A percentile compares a stretch with the other conserved stretches of the same genome.
These are phyloP conservation scores for Lacerta agilis DNA, from an alignment of 2,797 vertebrate genomes.

Conservation along the genomic window DNA sequence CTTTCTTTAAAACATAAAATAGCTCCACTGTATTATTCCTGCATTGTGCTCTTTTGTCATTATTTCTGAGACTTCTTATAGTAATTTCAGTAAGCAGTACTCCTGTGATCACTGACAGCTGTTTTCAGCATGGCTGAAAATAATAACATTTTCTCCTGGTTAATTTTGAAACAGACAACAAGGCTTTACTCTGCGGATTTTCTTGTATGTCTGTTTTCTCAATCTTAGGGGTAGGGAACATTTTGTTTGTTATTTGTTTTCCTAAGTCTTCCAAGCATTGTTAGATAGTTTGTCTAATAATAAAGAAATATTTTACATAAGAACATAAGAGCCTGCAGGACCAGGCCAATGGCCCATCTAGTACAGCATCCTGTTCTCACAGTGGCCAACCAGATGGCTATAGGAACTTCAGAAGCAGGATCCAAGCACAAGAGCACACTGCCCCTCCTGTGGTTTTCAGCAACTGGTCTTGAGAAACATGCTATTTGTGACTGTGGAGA, in stretches of 20 bases:
- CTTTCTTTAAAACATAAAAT: not conserved
- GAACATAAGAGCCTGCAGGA: no score
- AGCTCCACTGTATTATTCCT: not conserved
- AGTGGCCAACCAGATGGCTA: not conserved
- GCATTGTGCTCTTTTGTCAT: not conserved
- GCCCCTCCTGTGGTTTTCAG: no score
- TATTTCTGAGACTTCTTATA: not conserved
- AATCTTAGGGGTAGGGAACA: not conserved
- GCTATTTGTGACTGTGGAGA: no score
- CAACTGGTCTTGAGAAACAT: no score
- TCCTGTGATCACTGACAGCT: not conserved
- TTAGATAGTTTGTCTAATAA: slow-evolving; percentile 5
- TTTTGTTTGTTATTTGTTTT: not conserved
- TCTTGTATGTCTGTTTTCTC: not conserved
- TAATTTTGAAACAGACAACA: slow-evolving; percentile 8
- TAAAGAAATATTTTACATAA: not conserved
- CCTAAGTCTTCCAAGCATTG: slow-evolving; percentile 14
- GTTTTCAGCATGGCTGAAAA: slow-evolving; percentile 7
- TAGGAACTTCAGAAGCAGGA: slow-evolving; percentile 8
- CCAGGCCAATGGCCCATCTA: no score
- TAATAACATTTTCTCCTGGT: not conserved
- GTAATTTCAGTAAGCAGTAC: not conserved
- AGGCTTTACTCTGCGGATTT: slow-evolving; percentile 1
- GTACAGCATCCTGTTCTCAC: no score
- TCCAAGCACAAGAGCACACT: no score